These are phyloP conservation scores for Poeciliopsis retropinna DNA, from an alignment of 2,113 vertebrate genomes.

Conservation along the genomic window DNA sequence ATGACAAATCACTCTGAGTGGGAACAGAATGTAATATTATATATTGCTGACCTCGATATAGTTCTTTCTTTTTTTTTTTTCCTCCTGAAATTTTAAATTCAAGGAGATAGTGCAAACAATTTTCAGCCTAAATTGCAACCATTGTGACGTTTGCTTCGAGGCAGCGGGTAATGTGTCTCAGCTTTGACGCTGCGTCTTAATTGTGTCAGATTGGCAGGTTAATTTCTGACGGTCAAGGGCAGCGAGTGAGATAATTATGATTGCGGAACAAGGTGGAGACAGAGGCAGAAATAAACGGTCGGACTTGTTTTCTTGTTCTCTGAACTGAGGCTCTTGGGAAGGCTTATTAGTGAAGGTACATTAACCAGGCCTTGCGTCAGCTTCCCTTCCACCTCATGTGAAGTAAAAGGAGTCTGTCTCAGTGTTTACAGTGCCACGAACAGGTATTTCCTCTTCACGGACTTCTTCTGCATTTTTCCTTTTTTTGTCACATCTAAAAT, in stretches of 20 bases:
- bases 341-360: conserved; percentile 63
- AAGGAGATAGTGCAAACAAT: not conserved
- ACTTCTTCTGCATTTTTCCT: not conserved
- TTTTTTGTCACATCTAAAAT: too few relatives aligned
- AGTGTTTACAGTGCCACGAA: not conserved
- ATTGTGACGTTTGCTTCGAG: conserved; percentile 8
- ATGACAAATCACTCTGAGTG: conserved; percentile 23
- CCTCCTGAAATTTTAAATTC: not conserved
- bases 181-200: conserved; percentile 9
- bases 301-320: conserved; percentile 44
- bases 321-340: conserved; percentile 38
- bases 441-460: not conserved
- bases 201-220: conserved; percentile 8
- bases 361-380: conserved; percentile 43
- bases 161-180: conserved; percentile 1
- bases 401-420: conserved; percentile 20
- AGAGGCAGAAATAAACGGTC: conserved; percentile 49
- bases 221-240: conserved; percentile 38
- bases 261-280: conserved; percentile 37
- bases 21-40: not conserved
- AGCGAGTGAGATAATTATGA: conserved; percentile 14
- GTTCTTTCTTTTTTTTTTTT: not conserved
- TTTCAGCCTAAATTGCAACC: not conserved
- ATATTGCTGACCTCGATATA: not conserved
- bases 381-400: conserved; percentile 29